Base-by-base conservation (phyloP, 2,797 vertebrate genomes). In the Sebastes melanostomus region DNA sequence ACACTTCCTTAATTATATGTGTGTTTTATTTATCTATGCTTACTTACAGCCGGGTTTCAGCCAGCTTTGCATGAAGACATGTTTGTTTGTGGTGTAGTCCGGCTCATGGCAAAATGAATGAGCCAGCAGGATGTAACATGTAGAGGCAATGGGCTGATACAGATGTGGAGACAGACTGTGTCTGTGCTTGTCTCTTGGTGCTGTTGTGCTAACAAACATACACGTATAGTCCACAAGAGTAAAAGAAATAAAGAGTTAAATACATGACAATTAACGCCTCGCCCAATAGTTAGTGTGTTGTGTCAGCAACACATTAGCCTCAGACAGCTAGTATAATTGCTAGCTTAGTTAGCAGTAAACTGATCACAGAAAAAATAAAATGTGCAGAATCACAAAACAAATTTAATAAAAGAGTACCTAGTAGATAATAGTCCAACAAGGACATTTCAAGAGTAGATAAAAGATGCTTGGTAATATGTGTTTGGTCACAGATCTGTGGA, bases 51-150 rank as follows among this genome's bases (percentile, higher is more conserved):
- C 0, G 0, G 1, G 13, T 32, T 50, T 69, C 7, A 24, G 32
- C 25, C 2, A 14, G 16, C 54, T 61, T 52, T 54, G 24, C 38
- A 7, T 70, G 2, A 61, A 1, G 14, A 29, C 54, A 1, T 66
- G 71, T 68, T 86, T 79, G 7, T 86, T 72, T 72, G 36, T 63
- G 16, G 8, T 70, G 25, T 30, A 25, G 18, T 72, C 29, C 46
- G 2, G 56, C 67, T 55, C 67, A 30, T 52, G 27, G 14, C 8
- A 1, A 67, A 62, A 22, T 25, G 18, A 66, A 27, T n/a, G 46
- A 80, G 32, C 54, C 72, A 60, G 66, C 75, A 79, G 18, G 69
- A 62, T 77, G 50, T 42, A 78, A 65, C 86, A 42, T 56, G 76
- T 63, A 24, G 32, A 78, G 42, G 63, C 42, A 66, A 24, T 22